Percentiles rank a stretch among this genome's conserved stretches.
phyloP scores from a whole-genome alignment of 1,140 invertebrate genomes.

The Dermatophagoides farinae region DNA sequence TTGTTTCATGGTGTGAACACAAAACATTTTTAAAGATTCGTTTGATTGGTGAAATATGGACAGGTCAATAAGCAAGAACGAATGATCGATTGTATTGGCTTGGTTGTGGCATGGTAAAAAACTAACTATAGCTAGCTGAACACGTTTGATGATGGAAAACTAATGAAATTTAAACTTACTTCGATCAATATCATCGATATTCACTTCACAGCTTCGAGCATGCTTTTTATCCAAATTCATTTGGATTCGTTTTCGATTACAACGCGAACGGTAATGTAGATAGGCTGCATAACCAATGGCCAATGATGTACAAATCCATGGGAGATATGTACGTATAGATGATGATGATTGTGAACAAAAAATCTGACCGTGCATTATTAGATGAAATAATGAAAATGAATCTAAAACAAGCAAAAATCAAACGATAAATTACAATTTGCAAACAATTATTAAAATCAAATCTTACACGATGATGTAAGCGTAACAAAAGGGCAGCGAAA shows the following conservation, averaged over 20 bases:
- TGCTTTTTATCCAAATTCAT: background rate
- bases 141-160: background rate
- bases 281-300: slow-evolving; percentile 5
- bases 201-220: background rate
- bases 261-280: background rate
- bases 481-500: too few relatives aligned
- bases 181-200: slow-evolving; percentile 7
- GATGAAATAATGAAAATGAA: background rate
- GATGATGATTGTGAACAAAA: background rate
- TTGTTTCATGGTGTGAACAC: background rate
- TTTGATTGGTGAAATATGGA: too few relatives aligned
- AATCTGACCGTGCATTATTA: background rate
- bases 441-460: too few relatives aligned
- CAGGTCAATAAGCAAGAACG: too few relatives aligned
- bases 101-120: too few relatives aligned
- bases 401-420: background rate
- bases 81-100: too few relatives aligned
- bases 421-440: too few relatives aligned
- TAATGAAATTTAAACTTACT: background rate
- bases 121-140: background rate
- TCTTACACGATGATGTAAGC: too few relatives aligned
- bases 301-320: slow-evolving; percentile 7
- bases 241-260: background rate
- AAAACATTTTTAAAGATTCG: too few relatives aligned
- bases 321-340: background rate